Evolutionary conservation across 1,140 invertebrate species (phyloP), one percentile per base, ranked within the genome.

Genomic region (Psix sp.): DNA sequence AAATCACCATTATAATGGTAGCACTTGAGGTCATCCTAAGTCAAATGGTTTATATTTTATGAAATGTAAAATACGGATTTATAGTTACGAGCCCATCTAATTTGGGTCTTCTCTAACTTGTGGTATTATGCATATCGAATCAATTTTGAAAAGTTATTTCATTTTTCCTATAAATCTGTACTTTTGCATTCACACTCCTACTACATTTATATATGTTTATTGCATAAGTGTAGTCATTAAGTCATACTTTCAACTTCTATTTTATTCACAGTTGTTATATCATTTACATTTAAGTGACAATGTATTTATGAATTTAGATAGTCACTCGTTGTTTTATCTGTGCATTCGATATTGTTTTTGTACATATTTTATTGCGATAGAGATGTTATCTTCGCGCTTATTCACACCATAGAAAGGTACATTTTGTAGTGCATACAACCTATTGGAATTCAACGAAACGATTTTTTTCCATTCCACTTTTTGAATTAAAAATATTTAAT

Each of bases 281-380:
- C 33, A 36, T 36, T 36, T 51, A 38, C n/a, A 51, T n/a, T n/a
- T n/a, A n/a, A 51, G 33, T 51, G 18, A 38, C 38, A 51, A 35
- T 51, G 24, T 36, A 51, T 51, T 51, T 51, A 38, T 51, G 15
- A 20, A 51, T 2, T 15, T 51, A 36, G 11, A 14, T 26, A 36
- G 46, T 21, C n/a, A 10, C 6, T 6, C 24, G 20, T 48, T 48
- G 17, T 36, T 36, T 51, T 51, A n/a, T 9, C 13, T 51, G 20
- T 40, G 3, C 13, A 29, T 33, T 48, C 9, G 26, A 14, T 20
- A 40, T 18, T 51, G 5, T 51, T 51, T 51, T 51, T 51, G 17
- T 51, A 51, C 1, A 33, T 43, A 43, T 24, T 43, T 15, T 21
- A 36, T 38, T 51, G 11, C 13, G 7, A 13, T 51, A 51, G 5